Base-by-base conservation (phyloP, 2,113 vertebrate species). In the Ginglymostoma cirratum region DNA sequence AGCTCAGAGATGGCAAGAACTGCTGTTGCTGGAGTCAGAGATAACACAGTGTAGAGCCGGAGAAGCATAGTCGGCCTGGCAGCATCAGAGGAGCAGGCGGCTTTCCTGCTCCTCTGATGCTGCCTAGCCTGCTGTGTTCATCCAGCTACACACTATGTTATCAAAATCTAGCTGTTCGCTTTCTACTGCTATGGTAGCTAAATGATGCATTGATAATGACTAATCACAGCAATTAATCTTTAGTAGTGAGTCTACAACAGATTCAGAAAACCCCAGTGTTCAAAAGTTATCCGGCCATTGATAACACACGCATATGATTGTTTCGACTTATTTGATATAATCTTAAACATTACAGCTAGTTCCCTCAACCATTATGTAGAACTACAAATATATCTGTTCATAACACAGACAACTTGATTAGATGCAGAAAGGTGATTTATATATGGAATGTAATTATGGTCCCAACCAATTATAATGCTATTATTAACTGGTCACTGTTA, bases 401-500 rank as follows among this genome's bases (percentile, higher is more conserved):
- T 93, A 67, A 67, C 7, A 65, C 42, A 93, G 89, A 67, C 34
- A 66, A 38, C 65, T 19, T 93, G 89, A 93, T 93, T 93, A 93
- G 55, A 66, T 66, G 15, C 34, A 66, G 34, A 66, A 93, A 67
- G 1, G 15, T 38, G 89, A 93, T 66, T 93, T 93, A 93, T 66
- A 67, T 93, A 66, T 15, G 65, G 65, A 93, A 67, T 93, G 55
- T 66, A 93, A 93, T 93, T 93, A 93, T 67, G 19, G 21, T 38
- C 61, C 17, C 55, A 66, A 38, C 55, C 89, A 92, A 92, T 92
- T 92, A 92, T 66, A 38, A 66, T 38, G 89, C 15, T 61, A 93
- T 93, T 93, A 66, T 67, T 67, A 93, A 34, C n/a, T 93, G 55
- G 55, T 65, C 89, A 93, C 38, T 23, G 89, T 66, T 93, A 93